These are phyloP conservation scores for Orchesellides sinensis DNA, from an alignment of 2,888 invertebrate species.

Conservation along the genomic window DNA sequence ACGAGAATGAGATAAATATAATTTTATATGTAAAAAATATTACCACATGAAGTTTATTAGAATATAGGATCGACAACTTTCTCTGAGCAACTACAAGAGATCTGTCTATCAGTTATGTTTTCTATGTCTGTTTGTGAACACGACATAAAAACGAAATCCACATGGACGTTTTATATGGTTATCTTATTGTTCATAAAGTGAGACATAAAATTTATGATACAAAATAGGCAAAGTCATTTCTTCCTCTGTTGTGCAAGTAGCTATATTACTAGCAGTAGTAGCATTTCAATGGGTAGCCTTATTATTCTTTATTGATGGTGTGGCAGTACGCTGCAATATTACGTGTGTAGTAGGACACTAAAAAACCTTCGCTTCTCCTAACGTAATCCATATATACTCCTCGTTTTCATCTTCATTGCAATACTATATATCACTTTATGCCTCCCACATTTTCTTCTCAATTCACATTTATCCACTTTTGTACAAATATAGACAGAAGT, in stretches of 20 bases:
- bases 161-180: constrained; percentile 57
- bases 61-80: not conserved
- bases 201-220: constrained; percentile 65
- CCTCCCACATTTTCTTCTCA: constrained; percentile 14
- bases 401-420: constrained; percentile 16
- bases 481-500: no score
- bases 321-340: not conserved
- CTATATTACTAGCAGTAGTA: no score
- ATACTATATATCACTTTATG: not conserved
- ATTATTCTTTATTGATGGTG: constrained; percentile 34
- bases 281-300: not conserved
- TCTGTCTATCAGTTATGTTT: not conserved
- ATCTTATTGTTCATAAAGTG: constrained; percentile 66
- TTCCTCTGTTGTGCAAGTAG: not conserved
- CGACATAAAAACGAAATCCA: constrained; percentile 47
- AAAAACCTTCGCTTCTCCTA: not conserved
- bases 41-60: not conserved
- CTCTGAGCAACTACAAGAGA: not conserved
- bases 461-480: no score
- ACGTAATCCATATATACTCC: not conserved
- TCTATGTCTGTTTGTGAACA: constrained; percentile 18
- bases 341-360: not conserved
- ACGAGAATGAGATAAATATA: no score
- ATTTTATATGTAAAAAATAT: not conserved
- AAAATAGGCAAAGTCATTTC: constrained; percentile 37